A percentile compares a stretch with the other conserved stretches of the same genome.
Evolutionary conservation across 2,113 vertebrate genomes (phyloP).

Genomic region (Cyanoderma ruficeps): DNA sequence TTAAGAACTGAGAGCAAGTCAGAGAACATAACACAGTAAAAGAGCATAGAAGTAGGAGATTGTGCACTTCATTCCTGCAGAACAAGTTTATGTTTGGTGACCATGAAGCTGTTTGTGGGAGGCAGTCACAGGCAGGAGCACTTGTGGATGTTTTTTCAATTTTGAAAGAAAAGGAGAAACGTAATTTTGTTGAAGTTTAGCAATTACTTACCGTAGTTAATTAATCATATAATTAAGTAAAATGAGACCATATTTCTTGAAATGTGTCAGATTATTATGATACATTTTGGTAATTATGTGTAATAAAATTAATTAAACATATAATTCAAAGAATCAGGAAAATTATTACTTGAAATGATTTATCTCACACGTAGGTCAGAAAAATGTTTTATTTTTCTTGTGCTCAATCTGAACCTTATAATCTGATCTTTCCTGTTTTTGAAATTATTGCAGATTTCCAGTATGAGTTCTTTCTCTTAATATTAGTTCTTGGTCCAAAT

Average conservation of each 20-base stretch:
- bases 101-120: background rate
- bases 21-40: background rate
- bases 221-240: conserved; percentile 71
- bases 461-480: background rate
- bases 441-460: conserved; percentile 26
- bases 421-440: background rate
- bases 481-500: conserved; percentile 18
- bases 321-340: conserved; percentile 63
- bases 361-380: conserved; percentile 14
- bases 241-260: conserved; percentile 66
- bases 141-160: background rate
- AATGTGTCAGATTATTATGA: conserved; percentile 72
- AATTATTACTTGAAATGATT: conserved; percentile 50
- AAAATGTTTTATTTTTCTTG: conserved; percentile 33
- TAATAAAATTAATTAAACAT: conserved; percentile 73
- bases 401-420: background rate
- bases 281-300: conserved; percentile 65
- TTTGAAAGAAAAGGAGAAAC: conserved; percentile 35
- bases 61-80: background rate
- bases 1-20: background rate
- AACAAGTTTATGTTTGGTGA: background rate
- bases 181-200: conserved; percentile 48
- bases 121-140: background rate
- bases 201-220: conserved; percentile 65
- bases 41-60: background rate